These are phyloP conservation scores for Sphinx pinastri DNA, from an alignment of 2,888 invertebrate genomes.

Conservation along the genomic window DNA sequence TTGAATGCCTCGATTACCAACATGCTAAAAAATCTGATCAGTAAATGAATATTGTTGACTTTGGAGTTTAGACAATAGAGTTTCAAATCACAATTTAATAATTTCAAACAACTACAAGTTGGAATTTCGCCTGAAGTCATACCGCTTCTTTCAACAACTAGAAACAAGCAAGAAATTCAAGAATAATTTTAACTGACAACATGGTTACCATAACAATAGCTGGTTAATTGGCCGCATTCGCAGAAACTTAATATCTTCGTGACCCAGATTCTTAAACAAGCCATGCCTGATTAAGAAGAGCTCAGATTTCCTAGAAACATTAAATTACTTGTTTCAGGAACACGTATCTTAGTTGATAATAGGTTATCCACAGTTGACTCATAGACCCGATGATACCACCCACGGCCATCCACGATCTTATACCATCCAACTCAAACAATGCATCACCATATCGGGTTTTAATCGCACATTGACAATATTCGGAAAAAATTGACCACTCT, in stretches of 20 bases:
- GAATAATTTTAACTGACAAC: background rate
- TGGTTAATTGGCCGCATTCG: constrained; percentile 12
- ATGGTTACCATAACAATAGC: background rate
- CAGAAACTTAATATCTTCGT: constrained; percentile 1
- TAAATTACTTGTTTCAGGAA: background rate
- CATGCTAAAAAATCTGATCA: no score
- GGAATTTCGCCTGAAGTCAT: background rate
- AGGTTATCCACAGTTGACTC: no score
- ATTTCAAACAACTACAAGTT: no score
- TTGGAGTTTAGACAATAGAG: background rate
- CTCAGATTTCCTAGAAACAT: background rate
- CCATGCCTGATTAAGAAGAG: background rate
- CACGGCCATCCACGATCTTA: background rate
- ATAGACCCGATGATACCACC: background rate
- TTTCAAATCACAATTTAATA: background rate
- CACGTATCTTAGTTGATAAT: no score
- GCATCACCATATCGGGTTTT: constrained; percentile 22
- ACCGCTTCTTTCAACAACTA: background rate
- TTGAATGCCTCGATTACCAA: background rate
- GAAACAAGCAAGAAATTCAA: background rate
- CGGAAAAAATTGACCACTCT: constrained; percentile 26
- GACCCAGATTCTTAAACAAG: constrained; percentile 1
- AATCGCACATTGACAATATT: constrained; percentile 28
- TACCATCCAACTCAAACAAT: constrained; percentile 5
- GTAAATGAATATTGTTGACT: background rate